A percentile compares a stretch with the other conserved stretches of the same genome.
Conservation (phyloP, 2,113 vertebrate genomes). For the Sorex araneus region DNA sequence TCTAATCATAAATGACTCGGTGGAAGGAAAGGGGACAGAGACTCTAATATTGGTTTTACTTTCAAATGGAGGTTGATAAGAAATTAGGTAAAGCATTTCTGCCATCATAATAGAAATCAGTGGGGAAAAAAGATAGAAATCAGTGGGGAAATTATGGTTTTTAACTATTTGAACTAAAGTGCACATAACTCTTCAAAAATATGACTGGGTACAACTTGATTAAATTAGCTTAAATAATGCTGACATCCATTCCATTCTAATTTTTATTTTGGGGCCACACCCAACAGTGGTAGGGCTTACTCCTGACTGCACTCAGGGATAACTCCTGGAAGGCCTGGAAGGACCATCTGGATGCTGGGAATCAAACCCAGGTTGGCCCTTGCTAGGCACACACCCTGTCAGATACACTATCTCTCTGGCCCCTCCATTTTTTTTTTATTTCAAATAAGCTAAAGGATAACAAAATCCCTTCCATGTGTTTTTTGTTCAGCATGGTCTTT, state of each 20-base stretch:
- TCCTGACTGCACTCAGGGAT: no score
- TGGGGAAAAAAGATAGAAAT: not conserved
- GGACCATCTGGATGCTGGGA: no score
- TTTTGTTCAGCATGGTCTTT: not conserved
- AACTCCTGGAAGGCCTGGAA: no score
- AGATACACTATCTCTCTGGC: no score
- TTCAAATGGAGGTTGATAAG: slow-evolving; percentile 41
- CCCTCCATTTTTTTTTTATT: not conserved
- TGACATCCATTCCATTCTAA: not conserved
- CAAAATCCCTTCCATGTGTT: not conserved
- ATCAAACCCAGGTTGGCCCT: no score
- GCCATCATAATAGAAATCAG: not conserved
- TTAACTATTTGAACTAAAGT: not conserved
- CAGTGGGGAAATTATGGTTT: not conserved
- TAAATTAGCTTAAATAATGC: slow-evolving; percentile 27
- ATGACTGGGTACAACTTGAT: not conserved
- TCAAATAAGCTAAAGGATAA: not conserved
- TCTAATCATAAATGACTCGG: not conserved
- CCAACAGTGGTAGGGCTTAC: no score
- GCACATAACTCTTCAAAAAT: slow-evolving; percentile 18
- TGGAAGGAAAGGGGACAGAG: not conserved
- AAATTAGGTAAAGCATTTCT: slow-evolving; percentile 48
- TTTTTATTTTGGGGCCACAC: no score
- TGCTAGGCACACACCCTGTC: no score
- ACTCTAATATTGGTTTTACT: not conserved